These are phyloP conservation scores for Dallia pectoralis DNA, from an alignment of 2,797 vertebrate species.

Conservation along the genomic window DNA sequence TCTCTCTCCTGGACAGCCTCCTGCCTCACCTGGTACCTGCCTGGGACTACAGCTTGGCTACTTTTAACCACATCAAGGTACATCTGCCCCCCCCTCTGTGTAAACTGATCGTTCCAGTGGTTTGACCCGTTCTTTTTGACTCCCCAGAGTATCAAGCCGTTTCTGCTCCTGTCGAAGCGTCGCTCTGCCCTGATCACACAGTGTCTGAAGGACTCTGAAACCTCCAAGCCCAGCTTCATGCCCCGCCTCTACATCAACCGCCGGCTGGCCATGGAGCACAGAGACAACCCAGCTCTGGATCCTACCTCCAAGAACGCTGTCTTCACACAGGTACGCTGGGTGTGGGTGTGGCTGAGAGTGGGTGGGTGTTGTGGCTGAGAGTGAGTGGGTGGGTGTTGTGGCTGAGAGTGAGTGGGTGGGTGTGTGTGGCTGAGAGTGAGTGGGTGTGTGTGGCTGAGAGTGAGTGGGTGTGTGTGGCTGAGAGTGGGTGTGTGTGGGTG, in stretches of 20 bases:
- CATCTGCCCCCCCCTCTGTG: slow-evolving; percentile 33
- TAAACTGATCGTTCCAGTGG: neutral
- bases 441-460: too few relatives aligned
- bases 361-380: neutral
- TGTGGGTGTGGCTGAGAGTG: too few relatives aligned
- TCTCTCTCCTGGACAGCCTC: slow-evolving; percentile 88
- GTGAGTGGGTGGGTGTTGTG: too few relatives aligned
- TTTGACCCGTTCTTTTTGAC: slow-evolving; percentile 9
- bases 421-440: too few relatives aligned
- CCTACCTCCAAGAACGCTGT: slow-evolving; percentile 89
- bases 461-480: too few relatives aligned
- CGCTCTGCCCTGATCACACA: slow-evolving; percentile 90
- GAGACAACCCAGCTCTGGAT: slow-evolving; percentile 90
- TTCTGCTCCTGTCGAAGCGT: slow-evolving; percentile 91
- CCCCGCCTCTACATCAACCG: slow-evolving; percentile 97
- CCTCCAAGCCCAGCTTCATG: slow-evolving; percentile 95
- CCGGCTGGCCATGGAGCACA: slow-evolving; percentile 95
- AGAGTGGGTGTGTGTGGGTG: too few relatives aligned
- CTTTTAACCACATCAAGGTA: slow-evolving; percentile 95
- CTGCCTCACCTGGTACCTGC: slow-evolving; percentile 91
- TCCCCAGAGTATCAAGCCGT: slow-evolving; percentile 92
- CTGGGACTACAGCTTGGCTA: slow-evolving; percentile 94
- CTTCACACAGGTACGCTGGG: slow-evolving; percentile 84
- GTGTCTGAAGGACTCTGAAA: slow-evolving; percentile 96
- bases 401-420: too few relatives aligned